These are phyloP conservation scores for Pristionchus fissidentatus DNA, from an alignment of 2,888 invertebrate species.

Conservation along the genomic window DNA sequence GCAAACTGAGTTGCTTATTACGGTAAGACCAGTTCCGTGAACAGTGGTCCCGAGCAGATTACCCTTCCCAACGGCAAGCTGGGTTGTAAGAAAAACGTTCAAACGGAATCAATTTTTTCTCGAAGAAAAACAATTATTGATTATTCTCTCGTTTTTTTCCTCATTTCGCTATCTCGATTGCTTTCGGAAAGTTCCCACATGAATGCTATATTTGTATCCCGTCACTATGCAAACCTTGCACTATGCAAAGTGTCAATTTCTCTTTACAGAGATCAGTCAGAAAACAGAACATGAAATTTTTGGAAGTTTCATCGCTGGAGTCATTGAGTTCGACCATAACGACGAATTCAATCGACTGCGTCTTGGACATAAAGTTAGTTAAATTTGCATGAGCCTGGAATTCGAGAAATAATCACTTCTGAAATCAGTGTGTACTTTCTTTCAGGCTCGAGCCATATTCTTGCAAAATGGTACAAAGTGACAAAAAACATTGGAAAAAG, in stretches of 20 bases:
- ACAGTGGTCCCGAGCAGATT: background rate
- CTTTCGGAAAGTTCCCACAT: background rate
- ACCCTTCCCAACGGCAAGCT: background rate
- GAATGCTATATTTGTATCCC: background rate
- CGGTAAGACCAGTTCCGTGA: background rate
- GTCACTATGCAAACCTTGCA: background rate
- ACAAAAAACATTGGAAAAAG: constrained; percentile 93
- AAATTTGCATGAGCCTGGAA: background rate
- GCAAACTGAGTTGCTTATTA: background rate
- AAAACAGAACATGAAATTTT: constrained; percentile 86
- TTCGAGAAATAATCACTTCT: background rate
- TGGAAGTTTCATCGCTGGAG: constrained; percentile 95
- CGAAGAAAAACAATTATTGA: background rate
- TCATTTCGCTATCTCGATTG: background rate
- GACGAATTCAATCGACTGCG: constrained; percentile 91
- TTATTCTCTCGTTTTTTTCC: background rate
- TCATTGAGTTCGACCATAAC: constrained; percentile 82
- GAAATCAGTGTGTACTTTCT: background rate
- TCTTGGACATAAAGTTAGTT: constrained; percentile 87
- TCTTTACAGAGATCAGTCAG: background rate
- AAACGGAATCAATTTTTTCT: background rate
- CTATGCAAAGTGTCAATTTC: too few species aligned
- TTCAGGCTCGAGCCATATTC: constrained; percentile 93
- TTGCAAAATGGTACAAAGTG: constrained; percentile 97
- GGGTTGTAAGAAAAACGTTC: background rate